Evolutionary conservation across 2,888 invertebrate genomes (phyloP), one percentile per base, ranked within the genome.

Genomic region (Cepaea hortensis): DNA sequence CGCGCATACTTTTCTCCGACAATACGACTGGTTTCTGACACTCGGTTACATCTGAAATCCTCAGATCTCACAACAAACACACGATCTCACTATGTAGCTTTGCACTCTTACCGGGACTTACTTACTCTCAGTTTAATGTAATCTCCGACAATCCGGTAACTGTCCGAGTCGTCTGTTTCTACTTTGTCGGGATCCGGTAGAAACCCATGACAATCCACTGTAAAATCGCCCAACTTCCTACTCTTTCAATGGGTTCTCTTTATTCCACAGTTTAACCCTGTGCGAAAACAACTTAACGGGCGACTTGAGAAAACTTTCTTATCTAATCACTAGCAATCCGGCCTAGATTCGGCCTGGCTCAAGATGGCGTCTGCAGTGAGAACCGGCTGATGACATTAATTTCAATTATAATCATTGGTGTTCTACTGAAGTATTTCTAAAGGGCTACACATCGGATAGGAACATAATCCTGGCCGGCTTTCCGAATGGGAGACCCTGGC

Each of bases 331-430:
- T 72, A 7, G 46, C 62, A 73, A 85, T 72, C 81, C 81, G 0
- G 73, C 9, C 65, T n/a, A 82, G 81, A 86, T 76, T 75, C 81
- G 50, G 35, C 62, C 48, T 23, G 81, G 35, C 62, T 85, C 68
- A 68, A 79, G 76, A 85, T 85, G 85, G 85, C 79, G 85, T 62
- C 85, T 70, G n/a, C 48, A 84, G n/a, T 48, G 50, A 81, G 75
- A 62, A 48, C 46, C 70, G 77, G 55, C 79, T 88, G 89, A 88
- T 88, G 86, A 88, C 89, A 89, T 89, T 89, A 89, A 88, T 89
- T 89, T 89, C 89, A 89, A 89, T 89, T 89, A 89, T 88, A 88
- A 89, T 88, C 88, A 89, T 89, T 75, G 82, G 46, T 68, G 87
- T 77, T 84, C 85, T 79, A 55, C 18, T 55, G 68, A 50, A 83